Base-by-base conservation (phyloP, 2,113 vertebrate species). In the Dasyurus viverrinus region DNA sequence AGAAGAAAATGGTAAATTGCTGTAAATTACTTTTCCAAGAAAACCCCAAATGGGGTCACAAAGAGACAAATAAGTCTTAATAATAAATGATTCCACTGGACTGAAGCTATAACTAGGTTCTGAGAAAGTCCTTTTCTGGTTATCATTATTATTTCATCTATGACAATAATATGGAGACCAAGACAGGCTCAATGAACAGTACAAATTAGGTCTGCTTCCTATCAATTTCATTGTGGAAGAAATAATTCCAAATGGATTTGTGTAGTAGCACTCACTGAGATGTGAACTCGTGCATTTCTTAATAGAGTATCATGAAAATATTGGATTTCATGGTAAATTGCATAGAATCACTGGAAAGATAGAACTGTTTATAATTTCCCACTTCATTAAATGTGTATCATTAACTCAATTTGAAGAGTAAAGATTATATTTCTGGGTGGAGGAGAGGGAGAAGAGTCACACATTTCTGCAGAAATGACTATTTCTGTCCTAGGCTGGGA, bases 151-250 rank as follows among this genome's bases (percentile, higher is more conserved):
- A 3, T 0, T 8, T 92, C 89, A 90, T 54, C 42, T 0, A 3
- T 2, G 24, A 5, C 89, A 46, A 8, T 53, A 90, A 10, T 14
- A 50, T 27, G 1, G 25, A 90, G 89, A 25, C 89, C 9, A 90
- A 90, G 48, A 11, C 89, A 46, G 60, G 48, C 0, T 22, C 91
- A 53, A 0, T 24, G 0, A 0, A 0, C 60, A 0, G 84, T 89
- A 68, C 25, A 95, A 25, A 54, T 46, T 42, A 0, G 0, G 2
- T 0, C 0, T 0, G 7, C 12, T 91, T 0, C 2, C 68, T 30
- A 52, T 46, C 27, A 26, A 25, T 46, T 48, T 89, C 36, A 53
- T 60, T 54, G 24, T 23, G 42, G 3, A 26, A 53, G 3, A 54
- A 1, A 12, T 0, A 0, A 55, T 92, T 10, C 5, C n/a, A 91